phyloP scores from a whole-genome alignment of 2,888 invertebrate genomes.

The Apamea anceps region DNA sequence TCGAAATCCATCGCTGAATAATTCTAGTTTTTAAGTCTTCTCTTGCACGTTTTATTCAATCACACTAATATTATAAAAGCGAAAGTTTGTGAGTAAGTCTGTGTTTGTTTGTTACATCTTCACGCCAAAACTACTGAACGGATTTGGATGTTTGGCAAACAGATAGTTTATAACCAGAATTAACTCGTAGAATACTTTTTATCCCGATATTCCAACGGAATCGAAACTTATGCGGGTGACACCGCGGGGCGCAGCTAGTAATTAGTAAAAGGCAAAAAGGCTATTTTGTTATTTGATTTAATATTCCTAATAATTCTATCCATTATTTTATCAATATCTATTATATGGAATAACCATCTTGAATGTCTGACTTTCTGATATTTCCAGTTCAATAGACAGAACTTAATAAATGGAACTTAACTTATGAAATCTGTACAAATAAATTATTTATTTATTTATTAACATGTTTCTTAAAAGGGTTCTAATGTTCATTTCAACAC shows the following conservation, averaged over 20 bases:
- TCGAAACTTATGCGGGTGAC: too few relatives aligned
- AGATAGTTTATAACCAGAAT: too few relatives aligned
- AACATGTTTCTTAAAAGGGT: neutral
- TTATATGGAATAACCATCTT: neutral
- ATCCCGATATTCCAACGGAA: too few relatives aligned
- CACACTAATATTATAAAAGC: too few relatives aligned
- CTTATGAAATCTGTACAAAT: too few relatives aligned
- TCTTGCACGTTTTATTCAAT: neutral
- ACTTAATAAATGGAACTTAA: neutral
- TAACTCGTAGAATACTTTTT: too few relatives aligned
- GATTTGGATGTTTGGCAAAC: too few relatives aligned
- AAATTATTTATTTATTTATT: too few relatives aligned
- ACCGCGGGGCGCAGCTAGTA: too few relatives aligned
- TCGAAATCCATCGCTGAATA: neutral
- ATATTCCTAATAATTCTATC: neutral
- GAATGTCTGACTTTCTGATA: constrained; percentile 5
- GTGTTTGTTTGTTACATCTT: too few relatives aligned
- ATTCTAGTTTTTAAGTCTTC: neutral
- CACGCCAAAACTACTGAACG: too few relatives aligned
- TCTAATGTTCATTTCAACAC: neutral
- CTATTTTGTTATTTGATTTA: constrained; percentile 5
- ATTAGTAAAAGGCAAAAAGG: neutral
- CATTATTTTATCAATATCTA: constrained; percentile 11
- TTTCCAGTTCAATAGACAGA: constrained; percentile 4
- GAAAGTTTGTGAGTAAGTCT: too few relatives aligned